Evolutionary conservation across 1,140 invertebrate species (phyloP), one percentile per base, ranked within the genome.

Genomic region (Patella vulgata): DNA sequence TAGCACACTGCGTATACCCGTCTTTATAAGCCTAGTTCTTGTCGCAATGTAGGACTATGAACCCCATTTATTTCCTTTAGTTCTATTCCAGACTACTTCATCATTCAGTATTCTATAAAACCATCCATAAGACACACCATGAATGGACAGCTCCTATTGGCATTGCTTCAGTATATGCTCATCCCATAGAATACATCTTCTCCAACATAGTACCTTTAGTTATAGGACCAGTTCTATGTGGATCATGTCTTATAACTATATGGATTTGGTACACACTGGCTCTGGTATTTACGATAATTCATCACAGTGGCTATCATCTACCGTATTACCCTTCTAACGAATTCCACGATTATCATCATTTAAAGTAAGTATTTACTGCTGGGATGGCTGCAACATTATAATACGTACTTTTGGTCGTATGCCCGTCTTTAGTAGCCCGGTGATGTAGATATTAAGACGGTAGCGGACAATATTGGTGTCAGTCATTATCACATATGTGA

Each of bases 301-400:
- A 92, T 27, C 93, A 96, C 75, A 93, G 91, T 46, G 93, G 93
- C 11, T 95, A 95, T 75, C 93, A 96, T 84, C 85, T 95, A 68
- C 93, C 93, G 0, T 91, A 94, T 70, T 89, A 94, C 74, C 91
- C 91, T 14, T 94, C 92, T 19, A 92, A 93, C 14, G 92, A 95
- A 83, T 91, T 91, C 3, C 93, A 96, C 76, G 93, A 96, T 83
- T 95, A 92, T 81, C 93, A 96, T 84, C 93, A 96, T 83, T 30
- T 80, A 21, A 79, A 79, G 79, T 81, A 92, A 93, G 93, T 93
- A 84, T 87, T 43, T 39, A n/a, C n/a, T n/a, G n/a, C n/a, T n/a
- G n/a, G n/a, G n/a, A n/a, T n/a, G 21, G 11, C n/a, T 2, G n/a
- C n/a, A 21, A 27, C 27, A 17, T 12, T 25, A 27, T 43, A 43